phyloP scores from a whole-genome alignment of 30 jellyfish, hydroid and myxozoan species.

The Phacellophora camtschatica region DNA sequence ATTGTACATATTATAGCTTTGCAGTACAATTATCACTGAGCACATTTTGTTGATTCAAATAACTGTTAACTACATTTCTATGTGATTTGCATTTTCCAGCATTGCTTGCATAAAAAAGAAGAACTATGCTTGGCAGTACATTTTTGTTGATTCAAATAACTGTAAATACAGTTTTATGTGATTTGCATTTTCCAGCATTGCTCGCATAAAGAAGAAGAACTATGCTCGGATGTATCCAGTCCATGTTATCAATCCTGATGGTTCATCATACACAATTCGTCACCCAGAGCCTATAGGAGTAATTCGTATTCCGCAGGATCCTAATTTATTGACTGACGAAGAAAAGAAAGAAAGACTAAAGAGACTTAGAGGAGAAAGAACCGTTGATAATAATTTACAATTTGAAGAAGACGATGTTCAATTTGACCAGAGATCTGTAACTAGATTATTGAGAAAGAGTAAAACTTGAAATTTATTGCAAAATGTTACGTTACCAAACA shows the following conservation, averaged over 20 bases:
- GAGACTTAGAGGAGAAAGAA: slow-evolving; percentile 67
- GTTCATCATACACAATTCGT: slow-evolving; percentile 80
- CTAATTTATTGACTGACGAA: slow-evolving; percentile 70
- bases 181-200: slow-evolving; percentile 28
- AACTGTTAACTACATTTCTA: too few relatives aligned
- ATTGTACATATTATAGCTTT: too few relatives aligned
- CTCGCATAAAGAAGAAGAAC: slow-evolving; percentile 63
- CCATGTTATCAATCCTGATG: slow-evolving; percentile 86
- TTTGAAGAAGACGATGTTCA: slow-evolving; percentile 86
- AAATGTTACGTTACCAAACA: too few relatives aligned
- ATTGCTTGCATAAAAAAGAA: slow-evolving; percentile 64
- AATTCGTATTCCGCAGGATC: slow-evolving; percentile 89
- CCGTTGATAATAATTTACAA: slow-evolving; percentile 31
- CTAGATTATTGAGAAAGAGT: slow-evolving; percentile 57
- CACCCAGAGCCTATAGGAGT: slow-evolving; percentile 91
- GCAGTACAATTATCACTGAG: too few relatives aligned
- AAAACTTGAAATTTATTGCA: neutral
- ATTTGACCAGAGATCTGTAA: slow-evolving; percentile 85
- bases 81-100: slow-evolving; percentile 18
- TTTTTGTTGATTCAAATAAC: too few relatives aligned
- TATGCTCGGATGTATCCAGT: slow-evolving; percentile 87
- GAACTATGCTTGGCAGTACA: too few relatives aligned
- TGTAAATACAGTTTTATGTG: too few relatives aligned
- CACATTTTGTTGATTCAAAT: too few relatives aligned
- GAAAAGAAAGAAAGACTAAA: slow-evolving; percentile 67